Conservation (phyloP, 1,140 invertebrate genomes). For the Rhopalosiphum padi region DNA sequence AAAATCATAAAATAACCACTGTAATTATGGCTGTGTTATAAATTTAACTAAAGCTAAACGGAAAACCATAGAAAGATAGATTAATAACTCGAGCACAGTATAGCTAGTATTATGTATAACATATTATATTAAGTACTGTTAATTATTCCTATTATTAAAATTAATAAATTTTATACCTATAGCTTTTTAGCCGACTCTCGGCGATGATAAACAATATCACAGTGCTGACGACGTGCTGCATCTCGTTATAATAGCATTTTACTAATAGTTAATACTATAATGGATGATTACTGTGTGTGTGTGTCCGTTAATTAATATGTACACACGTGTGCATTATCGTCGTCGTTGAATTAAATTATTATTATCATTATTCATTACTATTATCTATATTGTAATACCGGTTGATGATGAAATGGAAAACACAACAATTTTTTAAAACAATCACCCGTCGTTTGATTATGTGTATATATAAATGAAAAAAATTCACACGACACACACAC, state of each 20-base stretch:
- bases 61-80: no score
- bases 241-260: not conserved
- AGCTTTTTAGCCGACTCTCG: not conserved
- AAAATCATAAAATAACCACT: no score
- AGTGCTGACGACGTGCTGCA: not conserved
- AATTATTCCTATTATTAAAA: no score
- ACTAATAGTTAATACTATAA: not conserved
- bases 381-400: not conserved
- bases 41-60: no score
- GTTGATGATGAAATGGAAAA: not conserved
- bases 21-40: no score
- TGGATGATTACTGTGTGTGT: not conserved
- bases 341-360: not conserved
- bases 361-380: not conserved
- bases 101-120: no score
- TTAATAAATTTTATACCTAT: no score
- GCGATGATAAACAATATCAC: not conserved
- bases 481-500: not conserved
- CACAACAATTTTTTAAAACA: not conserved
- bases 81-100: no score
- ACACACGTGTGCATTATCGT: not conserved
- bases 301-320: not conserved
- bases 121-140: no score
- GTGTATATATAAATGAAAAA: not conserved
- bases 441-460: not conserved